Evolutionary conservation across 2,888 invertebrate species (phyloP).

Genomic region (Endomychus coccineus): DNA sequence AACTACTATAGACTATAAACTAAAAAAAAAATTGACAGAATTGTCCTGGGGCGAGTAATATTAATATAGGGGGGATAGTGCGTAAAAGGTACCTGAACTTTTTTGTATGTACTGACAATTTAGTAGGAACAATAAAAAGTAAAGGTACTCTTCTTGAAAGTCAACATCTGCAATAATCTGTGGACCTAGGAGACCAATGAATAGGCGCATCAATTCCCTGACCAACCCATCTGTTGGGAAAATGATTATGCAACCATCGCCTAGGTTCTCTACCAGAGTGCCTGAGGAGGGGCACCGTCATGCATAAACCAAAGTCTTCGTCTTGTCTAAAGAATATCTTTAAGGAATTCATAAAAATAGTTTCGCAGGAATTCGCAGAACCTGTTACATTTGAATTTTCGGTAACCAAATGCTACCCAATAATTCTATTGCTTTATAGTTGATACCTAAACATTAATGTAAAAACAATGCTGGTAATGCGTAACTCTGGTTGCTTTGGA

Average conservation of each 20-base stretch:
- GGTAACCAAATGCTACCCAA: not conserved
- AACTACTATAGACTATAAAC: no score
- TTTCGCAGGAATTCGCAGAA: not conserved
- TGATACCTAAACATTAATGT: constrained; percentile 2
- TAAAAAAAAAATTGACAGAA: no score
- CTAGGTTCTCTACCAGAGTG: constrained; percentile 1
- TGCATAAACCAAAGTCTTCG: constrained; percentile 1
- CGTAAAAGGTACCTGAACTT: no score
- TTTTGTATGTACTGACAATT: no score
- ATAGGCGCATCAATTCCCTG: constrained; percentile 1
- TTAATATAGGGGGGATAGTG: no score
- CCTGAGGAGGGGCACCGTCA: not conserved
- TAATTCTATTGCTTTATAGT: constrained; percentile 1
- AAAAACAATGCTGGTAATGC: constrained; percentile 3
- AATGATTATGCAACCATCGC: not conserved
- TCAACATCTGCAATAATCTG: no score
- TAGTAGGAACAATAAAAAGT: no score
- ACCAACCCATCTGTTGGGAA: constrained; percentile 1
- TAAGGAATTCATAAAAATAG: not conserved
- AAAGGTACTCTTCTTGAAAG: no score
- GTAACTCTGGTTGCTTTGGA: constrained; percentile 2
- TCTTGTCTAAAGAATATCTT: not conserved
- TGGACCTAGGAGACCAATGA: not conserved
- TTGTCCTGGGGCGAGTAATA: no score
- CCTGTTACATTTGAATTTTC: constrained; percentile 1